Percentiles rank a stretch among this genome's conserved stretches.
Conservation (phyloP, 2,113 vertebrate species). For the Eudyptes chrysolophus region DNA sequence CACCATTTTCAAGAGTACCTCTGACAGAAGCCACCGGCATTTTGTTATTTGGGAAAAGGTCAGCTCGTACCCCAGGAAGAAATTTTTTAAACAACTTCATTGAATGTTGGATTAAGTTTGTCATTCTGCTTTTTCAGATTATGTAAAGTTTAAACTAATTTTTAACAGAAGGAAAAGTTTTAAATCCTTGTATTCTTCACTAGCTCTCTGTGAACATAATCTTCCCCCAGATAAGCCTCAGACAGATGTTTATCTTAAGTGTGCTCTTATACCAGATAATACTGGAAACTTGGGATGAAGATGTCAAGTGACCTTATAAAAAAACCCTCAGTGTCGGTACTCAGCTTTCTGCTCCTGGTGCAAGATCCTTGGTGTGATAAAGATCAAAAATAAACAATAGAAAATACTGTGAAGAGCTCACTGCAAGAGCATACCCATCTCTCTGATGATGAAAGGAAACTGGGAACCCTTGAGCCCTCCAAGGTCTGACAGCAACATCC, state of each 20-base stretch:
- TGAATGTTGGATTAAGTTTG: constrained; percentile 36
- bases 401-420: background rate
- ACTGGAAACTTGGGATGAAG: background rate
- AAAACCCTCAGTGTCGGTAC: background rate
- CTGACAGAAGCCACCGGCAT: constrained; percentile 40
- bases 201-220: background rate
- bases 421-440: background rate
- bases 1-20: constrained; percentile 9
- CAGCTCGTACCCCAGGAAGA: constrained; percentile 16
- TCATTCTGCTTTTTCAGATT: constrained; percentile 38
- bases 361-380: background rate
- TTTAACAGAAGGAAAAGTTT: constrained; percentile 45
- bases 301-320: background rate
- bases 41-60: constrained; percentile 55
- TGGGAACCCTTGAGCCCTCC: background rate
- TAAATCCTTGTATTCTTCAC: background rate
- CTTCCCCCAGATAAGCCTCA: background rate
- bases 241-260: constrained; percentile 31
- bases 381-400: background rate
- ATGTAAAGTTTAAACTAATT: constrained; percentile 31
- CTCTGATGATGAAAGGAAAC: background rate
- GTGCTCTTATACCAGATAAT: background rate
- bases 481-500: background rate
- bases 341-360: background rate
- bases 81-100: background rate